Percentiles rank a stretch among this genome's conserved stretches.
Evolutionary conservation across 2,113 vertebrate genomes (phyloP).

Genomic region (Malurus cyaneus): DNA sequence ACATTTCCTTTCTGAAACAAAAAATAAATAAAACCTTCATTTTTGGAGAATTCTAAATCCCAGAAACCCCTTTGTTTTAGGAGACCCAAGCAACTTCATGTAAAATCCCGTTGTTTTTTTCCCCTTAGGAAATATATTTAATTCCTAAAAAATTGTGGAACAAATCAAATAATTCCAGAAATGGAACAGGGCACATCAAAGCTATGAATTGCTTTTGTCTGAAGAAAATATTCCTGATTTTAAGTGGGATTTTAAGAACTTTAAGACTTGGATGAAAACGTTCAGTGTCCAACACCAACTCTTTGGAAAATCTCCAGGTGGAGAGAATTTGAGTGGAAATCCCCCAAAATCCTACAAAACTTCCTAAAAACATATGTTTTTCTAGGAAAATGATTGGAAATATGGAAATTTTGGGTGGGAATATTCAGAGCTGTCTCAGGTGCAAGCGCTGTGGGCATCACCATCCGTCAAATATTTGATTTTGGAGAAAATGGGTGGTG

Average conservation of each 20-base stretch:
- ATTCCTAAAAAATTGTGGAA: background rate
- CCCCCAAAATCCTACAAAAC: background rate
- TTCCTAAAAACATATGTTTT: fast-evolving
- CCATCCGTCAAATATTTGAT: background rate
- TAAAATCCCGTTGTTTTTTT: background rate
- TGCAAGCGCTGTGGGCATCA: background rate
- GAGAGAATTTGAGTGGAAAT: background rate
- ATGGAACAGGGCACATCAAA: background rate
- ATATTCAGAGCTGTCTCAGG: background rate
- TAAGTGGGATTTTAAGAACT: background rate
- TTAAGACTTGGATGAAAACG: background rate
- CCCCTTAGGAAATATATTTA: background rate
- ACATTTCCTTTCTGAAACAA: background rate
- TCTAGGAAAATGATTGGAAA: background rate
- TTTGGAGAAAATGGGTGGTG: background rate
- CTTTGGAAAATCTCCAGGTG: background rate
- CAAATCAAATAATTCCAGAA: background rate
- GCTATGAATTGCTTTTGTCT: background rate
- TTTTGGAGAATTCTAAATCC: background rate
- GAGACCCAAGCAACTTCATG: background rate
- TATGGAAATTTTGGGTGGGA: background rate
- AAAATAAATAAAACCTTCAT: background rate
- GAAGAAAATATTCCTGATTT: background rate
- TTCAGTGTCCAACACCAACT: background rate
- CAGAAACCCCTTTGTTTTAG: background rate